These are phyloP conservation scores for Mycetomoellerius zeteki DNA, from an alignment of 1,140 invertebrate genomes.

Conservation along the genomic window DNA sequence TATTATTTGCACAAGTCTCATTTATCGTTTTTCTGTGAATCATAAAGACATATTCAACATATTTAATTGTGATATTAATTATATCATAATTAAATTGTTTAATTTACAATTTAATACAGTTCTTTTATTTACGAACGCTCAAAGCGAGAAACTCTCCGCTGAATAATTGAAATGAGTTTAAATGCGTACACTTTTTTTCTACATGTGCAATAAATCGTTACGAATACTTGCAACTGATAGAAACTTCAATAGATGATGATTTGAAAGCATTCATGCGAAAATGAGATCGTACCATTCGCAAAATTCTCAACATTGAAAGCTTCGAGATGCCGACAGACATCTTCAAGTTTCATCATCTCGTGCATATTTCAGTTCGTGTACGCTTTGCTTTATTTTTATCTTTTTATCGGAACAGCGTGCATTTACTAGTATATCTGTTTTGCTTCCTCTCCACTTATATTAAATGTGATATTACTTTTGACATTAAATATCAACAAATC, in stretches of 20 bases:
- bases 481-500: neutral
- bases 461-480: slow-evolving; percentile 5
- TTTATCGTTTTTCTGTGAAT: neutral
- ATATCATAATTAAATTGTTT: neutral
- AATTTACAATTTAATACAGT: neutral
- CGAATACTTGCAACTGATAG: neutral
- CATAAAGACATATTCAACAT: neutral
- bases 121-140: slow-evolving; percentile 21
- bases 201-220: slow-evolving; percentile 19
- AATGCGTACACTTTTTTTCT: neutral
- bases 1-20: neutral
- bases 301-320: slow-evolving; percentile 18
- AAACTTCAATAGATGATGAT: slow-evolving; percentile 30
- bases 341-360: slow-evolving; percentile 51
- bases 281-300: slow-evolving; percentile 29
- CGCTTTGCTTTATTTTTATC: slow-evolving; percentile 35
- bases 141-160: neutral
- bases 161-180: slow-evolving; percentile 1
- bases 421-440: slow-evolving; percentile 17
- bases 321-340: slow-evolving; percentile 31
- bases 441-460: neutral
- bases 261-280: slow-evolving; percentile 27
- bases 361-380: slow-evolving; percentile 38
- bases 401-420: slow-evolving; percentile 24
- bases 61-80: slow-evolving; percentile 7